Evolutionary conservation across 2,888 invertebrate genomes (phyloP).

Genomic region (Aphidoletes aphidimyza): DNA sequence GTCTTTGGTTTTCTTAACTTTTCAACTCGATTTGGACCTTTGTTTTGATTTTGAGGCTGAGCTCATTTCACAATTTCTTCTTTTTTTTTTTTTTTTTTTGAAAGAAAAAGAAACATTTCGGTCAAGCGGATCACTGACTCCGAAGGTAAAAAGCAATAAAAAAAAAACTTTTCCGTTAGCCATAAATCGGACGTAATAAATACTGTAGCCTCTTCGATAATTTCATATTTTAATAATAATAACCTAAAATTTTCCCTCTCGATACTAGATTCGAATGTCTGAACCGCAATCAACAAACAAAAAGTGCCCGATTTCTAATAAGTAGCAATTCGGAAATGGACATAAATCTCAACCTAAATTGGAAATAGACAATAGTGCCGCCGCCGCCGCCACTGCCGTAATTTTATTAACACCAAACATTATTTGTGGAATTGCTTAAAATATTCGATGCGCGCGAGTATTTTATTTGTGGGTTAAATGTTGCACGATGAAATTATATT

Average conservation of each 20-base stretch:
- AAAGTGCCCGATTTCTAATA: slow-evolving; percentile 10
- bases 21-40: neutral
- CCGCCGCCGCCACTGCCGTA: neutral
- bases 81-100: neutral
- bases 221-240: slow-evolving; percentile 36
- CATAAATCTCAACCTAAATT: slow-evolving; percentile 32
- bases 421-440: too few relatives aligned
- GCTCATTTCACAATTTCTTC: too few relatives aligned
- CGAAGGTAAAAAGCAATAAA: neutral
- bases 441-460: too few relatives aligned
- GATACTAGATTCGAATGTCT: neutral
- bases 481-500: neutral
- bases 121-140: neutral
- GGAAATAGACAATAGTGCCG: neutral
- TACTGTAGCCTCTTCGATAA: neutral
- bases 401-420: slow-evolving; percentile 37
- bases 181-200: slow-evolving; percentile 27
- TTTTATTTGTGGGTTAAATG: too few relatives aligned
- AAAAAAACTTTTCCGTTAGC: neutral
- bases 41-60: neutral
- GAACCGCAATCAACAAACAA: neutral
- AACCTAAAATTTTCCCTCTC: neutral
- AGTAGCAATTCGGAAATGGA: neutral
- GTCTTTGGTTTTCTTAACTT: slow-evolving; percentile 8
- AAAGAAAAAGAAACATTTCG: neutral